phyloP scores from a whole-genome alignment of 2,113 vertebrate species.

The Puffinus mauretanicus region DNA sequence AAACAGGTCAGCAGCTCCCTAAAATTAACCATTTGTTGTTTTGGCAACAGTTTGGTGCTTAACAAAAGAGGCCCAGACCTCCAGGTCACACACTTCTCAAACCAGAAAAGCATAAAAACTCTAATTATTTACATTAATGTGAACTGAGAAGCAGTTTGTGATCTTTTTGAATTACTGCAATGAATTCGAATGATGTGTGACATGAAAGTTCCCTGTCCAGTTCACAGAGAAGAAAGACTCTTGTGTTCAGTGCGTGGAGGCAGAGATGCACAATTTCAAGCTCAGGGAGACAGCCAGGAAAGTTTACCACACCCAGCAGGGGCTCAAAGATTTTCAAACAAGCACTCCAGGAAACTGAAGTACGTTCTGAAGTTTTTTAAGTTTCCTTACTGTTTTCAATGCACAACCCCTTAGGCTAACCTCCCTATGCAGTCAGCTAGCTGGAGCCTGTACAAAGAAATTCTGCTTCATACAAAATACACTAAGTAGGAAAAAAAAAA shows the following conservation, averaged over 20 bases:
- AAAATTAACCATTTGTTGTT: background rate
- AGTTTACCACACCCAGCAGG: constrained; percentile 40
- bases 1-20: background rate
- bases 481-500: background rate
- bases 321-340: constrained; percentile 26
- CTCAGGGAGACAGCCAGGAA: background rate
- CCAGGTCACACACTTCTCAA: constrained; percentile 12
- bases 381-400: constrained; percentile 24
- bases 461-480: background rate
- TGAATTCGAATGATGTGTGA: background rate
- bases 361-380: background rate
- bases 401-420: constrained; percentile 21
- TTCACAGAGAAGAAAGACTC: background rate
- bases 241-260: background rate
- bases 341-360: constrained; percentile 29
- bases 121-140: background rate
- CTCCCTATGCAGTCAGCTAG: constrained; percentile 7
- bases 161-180: background rate
- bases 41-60: background rate
- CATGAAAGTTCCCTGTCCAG: background rate
- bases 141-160: background rate
- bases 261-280: background rate
- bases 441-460: constrained; percentile 50
- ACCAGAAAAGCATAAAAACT: background rate
- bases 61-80: background rate